Evolutionary conservation across 2,797 vertebrate genomes (phyloP).

Genomic region (Nyctibius grandis): DNA sequence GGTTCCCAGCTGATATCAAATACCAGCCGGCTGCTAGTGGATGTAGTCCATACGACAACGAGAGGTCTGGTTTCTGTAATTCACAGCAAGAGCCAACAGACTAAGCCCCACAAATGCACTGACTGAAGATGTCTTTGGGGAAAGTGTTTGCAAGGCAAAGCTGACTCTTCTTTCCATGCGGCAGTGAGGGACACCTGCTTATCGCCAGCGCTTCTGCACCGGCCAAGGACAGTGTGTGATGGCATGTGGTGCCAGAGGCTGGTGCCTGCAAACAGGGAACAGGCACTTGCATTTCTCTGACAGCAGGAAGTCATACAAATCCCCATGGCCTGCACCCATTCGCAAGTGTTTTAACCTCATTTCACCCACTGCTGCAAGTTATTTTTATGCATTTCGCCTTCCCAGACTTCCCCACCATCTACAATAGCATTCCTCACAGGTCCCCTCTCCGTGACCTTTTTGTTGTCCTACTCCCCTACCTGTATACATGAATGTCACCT

Average conservation of each 20-base stretch:
- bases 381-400: neutral
- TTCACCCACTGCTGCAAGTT: neutral
- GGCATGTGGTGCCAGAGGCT: neutral
- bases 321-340: neutral
- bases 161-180: neutral
- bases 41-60: neutral
- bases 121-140: neutral
- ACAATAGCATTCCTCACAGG: neutral
- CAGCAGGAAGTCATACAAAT: neutral
- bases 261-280: neutral
- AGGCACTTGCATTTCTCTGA: fast-evolving
- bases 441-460: neutral
- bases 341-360: neutral
- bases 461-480: neutral
- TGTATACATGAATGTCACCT: neutral
- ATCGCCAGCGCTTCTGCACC: neutral
- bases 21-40: neutral
- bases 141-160: neutral
- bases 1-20: conserved; percentile 19
- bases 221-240: neutral
- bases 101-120: neutral
- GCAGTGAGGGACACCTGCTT: neutral
- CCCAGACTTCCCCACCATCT: neutral
- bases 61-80: conserved; percentile 42
- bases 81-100: neutral